phyloP scores from a whole-genome alignment of 2,797 vertebrate species.

The Fratercula arctica region DNA sequence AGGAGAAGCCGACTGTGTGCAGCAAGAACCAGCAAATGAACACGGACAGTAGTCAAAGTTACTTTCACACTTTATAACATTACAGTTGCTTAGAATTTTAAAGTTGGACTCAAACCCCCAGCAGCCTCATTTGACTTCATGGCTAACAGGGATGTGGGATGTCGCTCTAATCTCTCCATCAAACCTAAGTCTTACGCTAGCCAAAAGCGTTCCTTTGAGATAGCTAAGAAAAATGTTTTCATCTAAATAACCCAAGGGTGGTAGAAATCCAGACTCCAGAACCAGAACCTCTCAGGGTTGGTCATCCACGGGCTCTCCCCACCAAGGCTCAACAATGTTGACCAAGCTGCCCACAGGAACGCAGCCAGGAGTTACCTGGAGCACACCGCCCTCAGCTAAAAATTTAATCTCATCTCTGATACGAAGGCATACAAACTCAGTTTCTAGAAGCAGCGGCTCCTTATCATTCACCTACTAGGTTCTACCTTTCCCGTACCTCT shows the following conservation, averaged over 20 bases:
- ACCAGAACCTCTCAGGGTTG: background rate
- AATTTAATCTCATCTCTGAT: background rate
- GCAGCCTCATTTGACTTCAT: background rate
- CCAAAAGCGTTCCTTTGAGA: background rate
- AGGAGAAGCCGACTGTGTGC: background rate
- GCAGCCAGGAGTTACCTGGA: background rate
- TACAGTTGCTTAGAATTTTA: background rate
- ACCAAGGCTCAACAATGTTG: background rate
- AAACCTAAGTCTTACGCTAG: background rate
- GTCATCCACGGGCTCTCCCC: accelerated
- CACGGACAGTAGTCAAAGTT: background rate
- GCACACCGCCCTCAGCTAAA: background rate
- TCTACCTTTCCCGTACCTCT: background rate
- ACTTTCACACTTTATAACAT: background rate
- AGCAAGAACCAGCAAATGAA: background rate
- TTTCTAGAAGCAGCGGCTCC: background rate
- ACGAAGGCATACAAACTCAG: background rate
- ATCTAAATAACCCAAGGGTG: background rate
- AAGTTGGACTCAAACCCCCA: background rate
- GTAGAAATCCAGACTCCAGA: background rate
- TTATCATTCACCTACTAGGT: background rate
- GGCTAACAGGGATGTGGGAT: background rate
- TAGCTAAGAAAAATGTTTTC: background rate
- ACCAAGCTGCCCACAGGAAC: background rate
- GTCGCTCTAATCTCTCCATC: background rate